Base-by-base conservation (phyloP, 2,797 vertebrate species). In the Choloepus didactylus region DNA sequence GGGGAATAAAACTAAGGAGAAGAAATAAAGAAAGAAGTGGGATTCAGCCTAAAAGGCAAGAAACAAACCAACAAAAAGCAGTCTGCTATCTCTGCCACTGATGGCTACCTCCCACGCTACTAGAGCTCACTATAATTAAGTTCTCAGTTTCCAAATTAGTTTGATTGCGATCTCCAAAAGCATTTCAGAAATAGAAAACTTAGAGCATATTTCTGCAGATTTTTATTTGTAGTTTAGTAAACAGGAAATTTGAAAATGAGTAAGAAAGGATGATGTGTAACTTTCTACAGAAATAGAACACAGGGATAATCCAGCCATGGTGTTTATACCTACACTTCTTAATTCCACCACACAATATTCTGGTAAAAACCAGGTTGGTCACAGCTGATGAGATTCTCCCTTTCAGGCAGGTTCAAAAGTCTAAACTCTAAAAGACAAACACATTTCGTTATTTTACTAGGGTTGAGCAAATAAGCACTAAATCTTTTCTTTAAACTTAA, bases 401-500 rank as follows among this genome's bases (percentile, higher is more conserved):
- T 80, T 86, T 89, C 5, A n/a, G 70, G 54, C 41, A 76, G 23
- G 85, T 83, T 76, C 56, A 44, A 72, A 92, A 70, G n/a, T 87
- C 77, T 96, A 44, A n/a, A 87, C 51, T 82, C 46, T 70, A 1
- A 3, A 46, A 8, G 62, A 46, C n/a, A 92, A 88, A 88, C 27
- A 18, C 31, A 27, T 51, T 90, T 67, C 64, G n/a, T 79, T 83
- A 59, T 73, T 94, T 94, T 79, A 91, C 79, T 82, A 81, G 12
- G 2, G 10, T 69, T 88, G 64, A 95, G 31, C 27, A 86, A 92
- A 80, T 72, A 90, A 96, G 38, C 46, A 54, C 85, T 85, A 96
- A 93, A 70, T 95, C 88, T 88, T 89, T 81, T 76, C 51, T 70
- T 66, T 84, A 94, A 93, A 72, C 54, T 88, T 94, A 51, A 89